These are phyloP conservation scores for Leguminivora glycinivorella DNA, from an alignment of 1,140 invertebrate genomes.

Conservation along the genomic window DNA sequence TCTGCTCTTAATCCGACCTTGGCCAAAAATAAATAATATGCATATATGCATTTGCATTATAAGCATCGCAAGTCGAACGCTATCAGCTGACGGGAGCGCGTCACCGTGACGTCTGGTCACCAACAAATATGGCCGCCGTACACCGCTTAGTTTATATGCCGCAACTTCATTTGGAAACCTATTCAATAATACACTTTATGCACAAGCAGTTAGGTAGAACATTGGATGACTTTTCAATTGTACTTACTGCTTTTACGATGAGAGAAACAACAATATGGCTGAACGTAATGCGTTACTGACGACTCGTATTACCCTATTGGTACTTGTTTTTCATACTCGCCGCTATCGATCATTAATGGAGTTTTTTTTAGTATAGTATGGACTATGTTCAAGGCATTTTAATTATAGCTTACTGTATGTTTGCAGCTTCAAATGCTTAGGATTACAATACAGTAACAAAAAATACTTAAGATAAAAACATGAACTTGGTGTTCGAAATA, in stretches of 20 bases:
- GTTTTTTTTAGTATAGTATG: neutral
- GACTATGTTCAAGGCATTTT: neutral
- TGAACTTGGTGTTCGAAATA: too few species aligned
- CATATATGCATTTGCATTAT: slow-evolving; percentile 33
- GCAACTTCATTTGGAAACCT: neutral
- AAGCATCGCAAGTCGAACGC: slow-evolving; percentile 35
- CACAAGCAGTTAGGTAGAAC: neutral
- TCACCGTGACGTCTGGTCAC: slow-evolving; percentile 59
- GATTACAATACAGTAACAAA: too few species aligned
- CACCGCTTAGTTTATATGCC: slow-evolving; percentile 28
- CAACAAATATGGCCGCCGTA: slow-evolving; percentile 56
- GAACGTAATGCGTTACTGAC: slow-evolving; percentile 1
- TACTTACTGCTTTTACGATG: neutral
- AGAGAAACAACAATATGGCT: neutral
- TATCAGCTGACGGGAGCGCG: slow-evolving; percentile 67
- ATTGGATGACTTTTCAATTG: neutral
- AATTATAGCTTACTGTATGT: neutral
- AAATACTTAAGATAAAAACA: too few species aligned
- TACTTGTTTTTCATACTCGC: neutral
- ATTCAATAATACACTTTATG: neutral
- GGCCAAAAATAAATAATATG: slow-evolving; percentile 41
- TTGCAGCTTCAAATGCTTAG: too few species aligned
- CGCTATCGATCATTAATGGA: neutral
- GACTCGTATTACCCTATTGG: slow-evolving; percentile 9
- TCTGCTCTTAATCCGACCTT: slow-evolving; percentile 30